Conservation (phyloP, 2,888 invertebrate species). For the Drosophila testacea region DNA sequence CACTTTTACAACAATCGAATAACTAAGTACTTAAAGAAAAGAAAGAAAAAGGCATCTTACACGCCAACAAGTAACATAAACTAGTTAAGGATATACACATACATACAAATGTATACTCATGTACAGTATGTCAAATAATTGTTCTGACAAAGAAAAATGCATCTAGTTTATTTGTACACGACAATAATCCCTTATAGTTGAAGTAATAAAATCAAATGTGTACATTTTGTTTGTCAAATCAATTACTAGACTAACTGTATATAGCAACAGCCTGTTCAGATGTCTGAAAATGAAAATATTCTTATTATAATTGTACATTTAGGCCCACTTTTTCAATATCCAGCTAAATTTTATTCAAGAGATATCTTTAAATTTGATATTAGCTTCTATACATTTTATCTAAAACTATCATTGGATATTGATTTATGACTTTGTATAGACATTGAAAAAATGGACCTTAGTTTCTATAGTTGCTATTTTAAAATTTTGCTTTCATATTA, state of each 20-base stretch:
- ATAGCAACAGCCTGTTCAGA: slow-evolving; percentile 49
- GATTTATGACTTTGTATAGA: too few relatives aligned
- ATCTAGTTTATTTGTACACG: too few relatives aligned
- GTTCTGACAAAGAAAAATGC: too few relatives aligned
- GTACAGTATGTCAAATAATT: too few relatives aligned
- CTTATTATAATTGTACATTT: slow-evolving; percentile 51
- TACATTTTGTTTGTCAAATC: too few relatives aligned
- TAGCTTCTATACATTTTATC: too few relatives aligned
- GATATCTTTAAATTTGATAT: too few relatives aligned
- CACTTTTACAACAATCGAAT: slow-evolving; percentile 3
- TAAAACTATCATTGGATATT: too few relatives aligned
- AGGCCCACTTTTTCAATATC: too few relatives aligned
- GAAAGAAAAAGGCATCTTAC: not conserved
- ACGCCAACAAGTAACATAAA: not conserved
- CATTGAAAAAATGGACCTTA: not conserved
- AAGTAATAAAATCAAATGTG: too few relatives aligned
- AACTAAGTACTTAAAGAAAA: slow-evolving; percentile 16
- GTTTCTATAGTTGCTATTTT: slow-evolving; percentile 27
- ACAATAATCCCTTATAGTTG: too few relatives aligned
- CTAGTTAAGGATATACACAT: slow-evolving; percentile 8
- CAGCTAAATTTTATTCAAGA: too few relatives aligned
- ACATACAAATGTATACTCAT: not conserved
- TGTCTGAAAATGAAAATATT: slow-evolving; percentile 39
- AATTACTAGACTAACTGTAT: not conserved
- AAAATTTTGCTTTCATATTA: not conserved